These are phyloP conservation scores for Prionailurus bengalensis DNA, from an alignment of 2,113 vertebrate genomes.

Conservation along the genomic window DNA sequence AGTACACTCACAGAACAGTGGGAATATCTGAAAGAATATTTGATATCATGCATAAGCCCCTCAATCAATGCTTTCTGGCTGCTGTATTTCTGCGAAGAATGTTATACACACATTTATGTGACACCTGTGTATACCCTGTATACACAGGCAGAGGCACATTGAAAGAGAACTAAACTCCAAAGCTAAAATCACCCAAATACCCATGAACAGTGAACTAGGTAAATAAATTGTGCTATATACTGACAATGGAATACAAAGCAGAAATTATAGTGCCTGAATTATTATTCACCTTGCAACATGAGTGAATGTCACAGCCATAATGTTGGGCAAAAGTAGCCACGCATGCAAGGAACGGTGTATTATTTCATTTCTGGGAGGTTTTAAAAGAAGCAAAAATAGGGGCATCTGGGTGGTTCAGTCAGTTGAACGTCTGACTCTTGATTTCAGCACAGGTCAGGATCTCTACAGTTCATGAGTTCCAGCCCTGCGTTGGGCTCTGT, in stretches of 20 bases:
- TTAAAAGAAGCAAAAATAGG: not conserved
- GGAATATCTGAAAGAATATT: constrained; percentile 33
- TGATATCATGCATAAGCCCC: not conserved
- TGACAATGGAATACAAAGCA: not conserved
- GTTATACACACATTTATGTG: not conserved
- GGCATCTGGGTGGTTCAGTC: too few relatives aligned
- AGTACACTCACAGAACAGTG: not conserved
- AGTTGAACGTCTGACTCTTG: too few relatives aligned
- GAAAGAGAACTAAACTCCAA: constrained; percentile 18
- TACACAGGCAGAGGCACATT: not conserved
- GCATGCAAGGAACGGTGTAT: not conserved
- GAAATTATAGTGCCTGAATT: not conserved
- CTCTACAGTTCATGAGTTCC: too few relatives aligned
- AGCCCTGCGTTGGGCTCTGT: too few relatives aligned
- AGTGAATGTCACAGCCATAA: not conserved
- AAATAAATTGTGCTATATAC: not conserved
- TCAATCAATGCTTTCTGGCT: not conserved
- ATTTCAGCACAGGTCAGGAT: too few relatives aligned
- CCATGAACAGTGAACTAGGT: not conserved
- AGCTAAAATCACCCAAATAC: not conserved
- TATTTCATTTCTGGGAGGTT: not conserved
- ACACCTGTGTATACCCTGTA: not conserved
- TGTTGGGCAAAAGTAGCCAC: not conserved
- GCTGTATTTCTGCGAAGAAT: not conserved
- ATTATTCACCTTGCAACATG: rapidly evolving